Conservation (phyloP, 2,888 invertebrate species). For the Pardosa pseudoannulata region DNA sequence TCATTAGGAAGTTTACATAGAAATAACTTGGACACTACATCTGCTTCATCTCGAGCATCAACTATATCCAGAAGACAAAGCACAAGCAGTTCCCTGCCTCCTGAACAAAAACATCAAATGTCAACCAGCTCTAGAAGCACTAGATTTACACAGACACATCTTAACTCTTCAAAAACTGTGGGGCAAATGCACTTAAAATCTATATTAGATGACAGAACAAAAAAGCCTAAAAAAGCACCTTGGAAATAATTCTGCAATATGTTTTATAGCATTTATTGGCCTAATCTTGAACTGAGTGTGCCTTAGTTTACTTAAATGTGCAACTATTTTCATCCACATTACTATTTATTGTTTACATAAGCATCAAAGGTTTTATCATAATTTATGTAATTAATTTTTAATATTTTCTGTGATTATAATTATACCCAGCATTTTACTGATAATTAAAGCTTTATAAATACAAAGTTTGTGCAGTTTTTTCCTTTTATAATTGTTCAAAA, state of each 20-base stretch:
- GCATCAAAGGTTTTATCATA: background rate
- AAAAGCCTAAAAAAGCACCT: background rate
- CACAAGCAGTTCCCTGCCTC: background rate
- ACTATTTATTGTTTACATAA: background rate
- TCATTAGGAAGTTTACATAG: background rate
- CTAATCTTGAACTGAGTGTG: background rate
- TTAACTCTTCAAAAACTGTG: background rate
- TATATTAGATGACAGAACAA: background rate
- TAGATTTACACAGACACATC: background rate
- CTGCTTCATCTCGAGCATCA: background rate
- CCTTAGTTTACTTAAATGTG: background rate
- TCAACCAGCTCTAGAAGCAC: background rate
- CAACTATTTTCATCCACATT: background rate
- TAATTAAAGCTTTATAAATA: too few species aligned
- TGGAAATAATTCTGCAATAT: background rate
- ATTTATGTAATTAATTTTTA: background rate
- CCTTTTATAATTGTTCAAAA: too few species aligned
- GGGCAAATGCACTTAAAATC: background rate
- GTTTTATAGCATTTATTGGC: too few species aligned
- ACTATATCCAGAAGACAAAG: background rate
- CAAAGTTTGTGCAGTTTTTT: too few species aligned
- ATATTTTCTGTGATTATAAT: background rate
- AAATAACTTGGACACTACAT: background rate
- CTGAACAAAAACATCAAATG: background rate
- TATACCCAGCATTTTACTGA: background rate